These are phyloP conservation scores for Zapus hudsonius DNA, from an alignment of 2,113 vertebrate species.

Conservation along the genomic window DNA sequence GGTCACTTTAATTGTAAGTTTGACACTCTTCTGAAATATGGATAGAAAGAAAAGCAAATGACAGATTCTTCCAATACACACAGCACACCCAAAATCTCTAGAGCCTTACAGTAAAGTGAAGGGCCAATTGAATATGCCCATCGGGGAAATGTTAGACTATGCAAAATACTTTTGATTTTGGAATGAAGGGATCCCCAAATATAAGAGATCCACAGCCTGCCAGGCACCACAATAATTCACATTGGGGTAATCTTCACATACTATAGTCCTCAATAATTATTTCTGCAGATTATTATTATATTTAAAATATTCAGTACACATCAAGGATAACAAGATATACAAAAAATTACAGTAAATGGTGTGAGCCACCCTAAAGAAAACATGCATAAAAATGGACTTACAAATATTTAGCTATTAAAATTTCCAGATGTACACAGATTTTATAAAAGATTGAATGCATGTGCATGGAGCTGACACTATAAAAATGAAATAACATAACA, in stretches of 20 bases:
- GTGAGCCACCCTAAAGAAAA: not conserved
- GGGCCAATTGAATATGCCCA: not conserved
- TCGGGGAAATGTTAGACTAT: not conserved
- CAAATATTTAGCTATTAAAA: not conserved
- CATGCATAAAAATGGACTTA: not conserved
- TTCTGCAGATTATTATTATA: not conserved
- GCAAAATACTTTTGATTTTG: not conserved
- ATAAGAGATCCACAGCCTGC: not conserved
- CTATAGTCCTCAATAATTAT: not conserved
- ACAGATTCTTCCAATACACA: fast-evolving
- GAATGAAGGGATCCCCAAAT: not conserved
- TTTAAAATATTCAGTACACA: not conserved
- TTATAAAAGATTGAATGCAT: not conserved
- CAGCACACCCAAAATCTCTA: not conserved
- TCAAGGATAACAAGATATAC: not conserved
- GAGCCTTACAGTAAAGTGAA: not conserved
- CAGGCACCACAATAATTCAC: not conserved
- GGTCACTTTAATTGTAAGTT: not conserved
- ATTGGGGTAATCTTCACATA: not conserved
- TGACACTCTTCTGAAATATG: not conserved
- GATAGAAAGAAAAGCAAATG: not conserved
- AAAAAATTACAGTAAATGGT: not conserved
- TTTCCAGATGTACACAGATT: not conserved
- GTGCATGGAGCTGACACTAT: not conserved
- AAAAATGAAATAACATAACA: not conserved